Conservation (phyloP, 1,140 invertebrate genomes). For the Cyphomyrmex costatus region DNA sequence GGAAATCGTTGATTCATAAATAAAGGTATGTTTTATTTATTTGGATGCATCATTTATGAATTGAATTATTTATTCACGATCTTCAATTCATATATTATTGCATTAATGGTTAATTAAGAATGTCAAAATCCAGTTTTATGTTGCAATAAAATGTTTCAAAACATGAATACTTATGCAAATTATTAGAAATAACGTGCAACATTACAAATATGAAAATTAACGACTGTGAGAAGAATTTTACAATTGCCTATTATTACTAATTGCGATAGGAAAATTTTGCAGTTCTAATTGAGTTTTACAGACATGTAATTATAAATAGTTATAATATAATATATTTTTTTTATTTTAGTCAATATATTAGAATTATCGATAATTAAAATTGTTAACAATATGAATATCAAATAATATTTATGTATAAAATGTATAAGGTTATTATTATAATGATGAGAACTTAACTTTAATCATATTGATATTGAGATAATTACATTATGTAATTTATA, state of each 20-base stretch:
- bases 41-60: not conserved
- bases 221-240: not conserved
- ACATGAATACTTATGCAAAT: not conserved
- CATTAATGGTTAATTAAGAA: conserved; percentile 33
- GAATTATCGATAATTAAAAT: conserved; percentile 23
- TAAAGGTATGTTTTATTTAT: conserved; percentile 28
- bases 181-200: not conserved
- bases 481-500: conserved; percentile 72
- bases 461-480: conserved; percentile 51
- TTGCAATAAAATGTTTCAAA: not conserved
- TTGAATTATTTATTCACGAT: conserved; percentile 28
- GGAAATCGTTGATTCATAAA: conserved; percentile 20
- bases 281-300: not conserved
- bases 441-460: conserved; percentile 57
- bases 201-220: not conserved
- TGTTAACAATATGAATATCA: not conserved
- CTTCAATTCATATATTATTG: conserved; percentile 16
- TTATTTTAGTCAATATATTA: not conserved
- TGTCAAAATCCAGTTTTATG: not conserved
- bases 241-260: too few species aligned
- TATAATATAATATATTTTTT: not conserved
- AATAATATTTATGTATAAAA: not conserved
- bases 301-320: not conserved
- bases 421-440: not conserved
- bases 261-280: not conserved